Base-by-base conservation (phyloP, 2,888 invertebrate species). In the Hirtodrosophila alboralis region DNA sequence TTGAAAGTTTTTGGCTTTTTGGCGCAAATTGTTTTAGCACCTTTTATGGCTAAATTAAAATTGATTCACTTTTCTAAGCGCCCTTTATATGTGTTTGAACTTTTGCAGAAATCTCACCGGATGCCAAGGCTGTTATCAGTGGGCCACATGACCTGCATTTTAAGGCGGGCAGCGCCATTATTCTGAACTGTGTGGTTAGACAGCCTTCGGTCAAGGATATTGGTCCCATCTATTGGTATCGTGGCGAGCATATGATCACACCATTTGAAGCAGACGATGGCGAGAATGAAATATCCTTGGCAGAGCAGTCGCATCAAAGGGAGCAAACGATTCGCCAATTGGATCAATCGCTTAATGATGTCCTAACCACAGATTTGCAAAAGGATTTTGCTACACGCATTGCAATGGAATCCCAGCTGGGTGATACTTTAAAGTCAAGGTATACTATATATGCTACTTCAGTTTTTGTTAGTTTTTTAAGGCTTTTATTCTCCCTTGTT, bases 361-460 rank as follows among this genome's bases (percentile, higher is more conserved):
- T 84, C 4, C 54, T 81, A 27, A 76, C 74, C 38, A 87, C 84
- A 10, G 89, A 89, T 37, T 73, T 88, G 62, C 81, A 84, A 41
- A 76, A 68, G 52, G 89, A 90, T 48, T 87, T 90, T 30, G 83
- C 86, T 23, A 75, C 87, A 49, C 84, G 90, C 64, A 90, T 90
- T 52, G 88, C 89, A 53, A 89, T 90, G 90, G 89, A 89, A 54
- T 88, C 89, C n/a, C 89, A 89, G 76, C 65, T 89, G 73, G 90
- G 90, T 43, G 96, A 96, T 79, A 94, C 94, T 73, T 92, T 96
- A 69, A 95, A 95, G 89, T 95, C 96, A 77, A 89, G 90, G 90
- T 90, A 74, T 10, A 48, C 12, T 13, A 26, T 23, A 0, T 21
- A 21, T 21, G 23, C 8, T 8, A 23, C 23, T 5, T 2, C 23